Evolutionary conservation across 2,113 vertebrate genomes (phyloP).

Genomic region (Cervus canadensis): DNA sequence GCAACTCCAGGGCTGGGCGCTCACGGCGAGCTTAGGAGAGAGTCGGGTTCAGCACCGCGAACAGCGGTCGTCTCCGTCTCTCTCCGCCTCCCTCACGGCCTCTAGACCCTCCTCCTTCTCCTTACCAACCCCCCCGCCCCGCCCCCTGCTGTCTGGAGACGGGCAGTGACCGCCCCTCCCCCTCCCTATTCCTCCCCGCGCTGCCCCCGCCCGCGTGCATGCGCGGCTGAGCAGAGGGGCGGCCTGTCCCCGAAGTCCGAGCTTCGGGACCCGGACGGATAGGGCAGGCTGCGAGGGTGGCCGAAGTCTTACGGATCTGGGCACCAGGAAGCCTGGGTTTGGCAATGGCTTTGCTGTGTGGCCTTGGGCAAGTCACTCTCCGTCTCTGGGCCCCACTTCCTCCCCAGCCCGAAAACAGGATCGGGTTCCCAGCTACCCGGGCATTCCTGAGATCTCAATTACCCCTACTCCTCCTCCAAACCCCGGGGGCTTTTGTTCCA

Average conservation of each 20-base stretch:
- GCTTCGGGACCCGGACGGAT: constrained; percentile 49
- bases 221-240: constrained; percentile 55
- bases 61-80: constrained; percentile 35
- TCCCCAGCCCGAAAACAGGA: not conserved
- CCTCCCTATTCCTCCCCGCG: too few relatives aligned
- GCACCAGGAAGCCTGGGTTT: not conserved
- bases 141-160: too few relatives aligned
- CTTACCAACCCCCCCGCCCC: not conserved
- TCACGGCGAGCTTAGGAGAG: not conserved
- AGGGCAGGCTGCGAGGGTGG: constrained; percentile 39
- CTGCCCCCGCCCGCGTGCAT: too few relatives aligned
- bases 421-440: not conserved
- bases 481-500: constrained; percentile 51
- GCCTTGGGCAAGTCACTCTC: constrained; percentile 65
- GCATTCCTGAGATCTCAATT: constrained; percentile 26
- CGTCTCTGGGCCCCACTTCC: constrained; percentile 48
- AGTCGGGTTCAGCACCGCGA: constrained; percentile 58
- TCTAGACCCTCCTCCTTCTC: not conserved
- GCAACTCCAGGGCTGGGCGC: not conserved
- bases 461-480: not conserved
- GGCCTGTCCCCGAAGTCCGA: constrained; percentile 52
- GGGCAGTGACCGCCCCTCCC: too few relatives aligned
- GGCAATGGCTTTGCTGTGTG: constrained; percentile 61
- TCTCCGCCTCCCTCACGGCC: not conserved
- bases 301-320: not conserved